Evolutionary conservation across 2,888 invertebrate species (phyloP).

Genomic region (Apodemia hepburni): DNA sequence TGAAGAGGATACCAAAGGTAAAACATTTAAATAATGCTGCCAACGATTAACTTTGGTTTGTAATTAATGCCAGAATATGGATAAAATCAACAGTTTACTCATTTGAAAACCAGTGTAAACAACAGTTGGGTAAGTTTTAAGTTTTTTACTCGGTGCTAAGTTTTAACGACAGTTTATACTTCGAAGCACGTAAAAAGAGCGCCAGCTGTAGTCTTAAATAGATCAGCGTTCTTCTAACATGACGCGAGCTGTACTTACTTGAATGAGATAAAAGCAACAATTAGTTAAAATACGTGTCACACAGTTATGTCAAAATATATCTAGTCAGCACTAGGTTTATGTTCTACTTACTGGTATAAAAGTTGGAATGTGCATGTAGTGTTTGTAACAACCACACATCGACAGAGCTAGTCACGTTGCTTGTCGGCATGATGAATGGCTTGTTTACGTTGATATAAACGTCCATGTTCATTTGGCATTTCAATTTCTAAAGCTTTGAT

Average conservation of each 20-base stretch:
- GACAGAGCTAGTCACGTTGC: constrained; percentile 20
- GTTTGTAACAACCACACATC: constrained; percentile 16
- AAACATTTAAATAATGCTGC: too few species aligned
- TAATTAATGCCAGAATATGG: neutral
- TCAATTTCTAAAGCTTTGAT: constrained; percentile 17
- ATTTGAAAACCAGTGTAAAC: too few species aligned
- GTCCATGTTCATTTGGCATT: constrained; percentile 25
- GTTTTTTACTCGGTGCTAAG: neutral
- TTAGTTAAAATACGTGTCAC: neutral
- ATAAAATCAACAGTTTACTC: neutral
- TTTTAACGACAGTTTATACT: neutral
- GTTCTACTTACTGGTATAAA: neutral
- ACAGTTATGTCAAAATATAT: neutral
- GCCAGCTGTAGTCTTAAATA: neutral
- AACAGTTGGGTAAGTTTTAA: too few species aligned
- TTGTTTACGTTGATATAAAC: constrained; percentile 19
- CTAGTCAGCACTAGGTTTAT: constrained; percentile 1
- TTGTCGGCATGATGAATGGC: constrained; percentile 20
- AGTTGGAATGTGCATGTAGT: constrained; percentile 9
- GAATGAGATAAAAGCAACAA: neutral
- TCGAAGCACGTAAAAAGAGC: neutral
- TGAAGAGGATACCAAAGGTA: too few species aligned
- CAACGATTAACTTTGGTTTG: too few species aligned
- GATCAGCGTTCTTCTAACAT: neutral
- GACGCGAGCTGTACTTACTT: neutral